Conservation (phyloP, 2,888 invertebrate genomes). For the Hesperia comma region DNA sequence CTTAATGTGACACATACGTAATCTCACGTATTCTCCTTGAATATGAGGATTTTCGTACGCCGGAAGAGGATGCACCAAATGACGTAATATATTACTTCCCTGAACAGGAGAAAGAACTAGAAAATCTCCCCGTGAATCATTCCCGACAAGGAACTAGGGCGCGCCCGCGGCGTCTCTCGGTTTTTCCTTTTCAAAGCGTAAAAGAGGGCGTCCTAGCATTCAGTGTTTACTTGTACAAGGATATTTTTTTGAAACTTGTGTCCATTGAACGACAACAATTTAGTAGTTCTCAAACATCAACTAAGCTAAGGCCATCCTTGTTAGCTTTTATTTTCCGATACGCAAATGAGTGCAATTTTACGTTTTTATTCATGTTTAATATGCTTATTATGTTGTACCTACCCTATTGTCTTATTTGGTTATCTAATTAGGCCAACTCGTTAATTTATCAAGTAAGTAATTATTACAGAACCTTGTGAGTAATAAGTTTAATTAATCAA, state of each 20-base stretch:
- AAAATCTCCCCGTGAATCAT: conserved; percentile 28
- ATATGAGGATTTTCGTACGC: conserved; percentile 20
- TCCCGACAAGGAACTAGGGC: conserved; percentile 19
- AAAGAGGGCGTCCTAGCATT: conserved; percentile 9
- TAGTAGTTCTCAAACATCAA: too few species aligned
- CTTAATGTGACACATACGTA: not conserved
- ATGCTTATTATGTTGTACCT: too few species aligned
- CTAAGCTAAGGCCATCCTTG: too few species aligned
- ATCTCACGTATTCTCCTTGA: conserved; percentile 3
- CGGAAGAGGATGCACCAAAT: conserved; percentile 15
- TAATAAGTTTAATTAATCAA: too few species aligned
- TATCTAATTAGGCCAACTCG: too few species aligned
- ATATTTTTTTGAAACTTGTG: conserved; percentile 1
- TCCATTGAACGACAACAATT: not conserved
- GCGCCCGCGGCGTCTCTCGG: conserved; percentile 16
- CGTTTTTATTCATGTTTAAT: too few species aligned
- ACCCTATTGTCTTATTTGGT: too few species aligned
- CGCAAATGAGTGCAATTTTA: too few species aligned
- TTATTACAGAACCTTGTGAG: too few species aligned
- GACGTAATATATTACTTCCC: conserved; percentile 30
- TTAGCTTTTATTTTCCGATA: too few species aligned
- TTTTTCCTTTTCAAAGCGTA: conserved; percentile 21
- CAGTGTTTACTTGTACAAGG: not conserved
- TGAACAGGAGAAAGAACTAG: conserved; percentile 20
- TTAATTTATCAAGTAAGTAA: too few species aligned